Evolutionary conservation across 2,888 invertebrate species (phyloP).

Genomic region (Drosophila niveifrons): DNA sequence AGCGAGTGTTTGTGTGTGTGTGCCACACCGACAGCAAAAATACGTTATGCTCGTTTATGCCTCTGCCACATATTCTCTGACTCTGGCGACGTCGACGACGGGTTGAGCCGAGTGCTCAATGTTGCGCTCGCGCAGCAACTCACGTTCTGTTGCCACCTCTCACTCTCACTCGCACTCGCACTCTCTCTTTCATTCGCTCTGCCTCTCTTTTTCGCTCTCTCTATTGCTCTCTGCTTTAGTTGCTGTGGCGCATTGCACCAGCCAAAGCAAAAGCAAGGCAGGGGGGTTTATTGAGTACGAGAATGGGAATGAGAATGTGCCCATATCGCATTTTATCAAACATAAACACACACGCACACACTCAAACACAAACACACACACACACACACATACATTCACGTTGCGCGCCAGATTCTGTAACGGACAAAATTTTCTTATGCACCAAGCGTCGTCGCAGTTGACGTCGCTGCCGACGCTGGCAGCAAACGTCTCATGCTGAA

Average conservation of each 20-base stretch:
- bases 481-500: constrained; percentile 51
- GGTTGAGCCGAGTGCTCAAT: constrained; percentile 47
- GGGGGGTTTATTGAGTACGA: constrained; percentile 65
- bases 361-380: constrained; percentile 12
- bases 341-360: constrained; percentile 67
- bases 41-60: constrained; percentile 78
- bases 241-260: constrained; percentile 48
- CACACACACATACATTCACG: constrained; percentile 25
- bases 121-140: constrained; percentile 63
- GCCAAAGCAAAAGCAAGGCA: constrained; percentile 46
- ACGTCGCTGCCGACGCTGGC: constrained; percentile 18
- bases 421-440: constrained; percentile 77
- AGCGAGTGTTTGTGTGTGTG: constrained; percentile 8
- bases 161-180: constrained; percentile 25
- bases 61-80: constrained; percentile 30
- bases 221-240: constrained; percentile 11
- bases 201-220: constrained; percentile 14
- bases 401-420: constrained; percentile 77
- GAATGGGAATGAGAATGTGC: constrained; percentile 69
- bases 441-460: constrained; percentile 37
- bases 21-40: constrained; percentile 78
- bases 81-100: constrained; percentile 30
- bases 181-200: constrained; percentile 5
- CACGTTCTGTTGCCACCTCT: constrained; percentile 38
- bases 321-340: constrained; percentile 82